Conservation (phyloP, 2,113 vertebrate species). For the Oplegnathus fasciatus region DNA sequence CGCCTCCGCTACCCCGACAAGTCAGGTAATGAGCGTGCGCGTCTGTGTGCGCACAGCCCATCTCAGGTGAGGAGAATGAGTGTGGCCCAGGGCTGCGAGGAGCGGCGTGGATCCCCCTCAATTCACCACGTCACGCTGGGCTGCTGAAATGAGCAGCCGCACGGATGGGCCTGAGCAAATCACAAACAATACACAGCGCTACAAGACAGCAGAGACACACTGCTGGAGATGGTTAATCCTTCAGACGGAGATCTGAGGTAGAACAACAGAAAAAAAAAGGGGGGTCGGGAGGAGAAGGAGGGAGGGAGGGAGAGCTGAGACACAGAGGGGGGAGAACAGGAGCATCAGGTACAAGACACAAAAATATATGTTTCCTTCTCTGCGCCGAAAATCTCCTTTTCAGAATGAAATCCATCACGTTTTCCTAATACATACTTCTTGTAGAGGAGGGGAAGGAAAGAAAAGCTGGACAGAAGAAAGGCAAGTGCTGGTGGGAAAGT, state of each 20-base stretch:
- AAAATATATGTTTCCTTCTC: slow-evolving; percentile 66
- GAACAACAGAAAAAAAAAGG: slow-evolving; percentile 44
- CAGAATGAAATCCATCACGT: slow-evolving; percentile 77
- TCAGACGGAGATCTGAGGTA: slow-evolving; percentile 71
- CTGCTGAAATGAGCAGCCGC: slow-evolving; percentile 71
- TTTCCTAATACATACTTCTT: slow-evolving; percentile 79
- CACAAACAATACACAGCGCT: slow-evolving; percentile 73
- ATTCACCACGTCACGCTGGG: slow-evolving; percentile 68
- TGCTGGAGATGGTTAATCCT: slow-evolving; percentile 81
- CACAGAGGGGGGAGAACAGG: slow-evolving; percentile 42
- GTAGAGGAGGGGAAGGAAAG: slow-evolving; percentile 57
- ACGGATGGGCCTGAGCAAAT: slow-evolving; percentile 66
- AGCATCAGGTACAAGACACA: slow-evolving; percentile 77
- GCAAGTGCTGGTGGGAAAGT: slow-evolving; percentile 76
- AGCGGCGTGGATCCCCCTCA: slow-evolving; percentile 42
- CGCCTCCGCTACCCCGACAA: slow-evolving; percentile 52
- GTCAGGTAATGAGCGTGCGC: slow-evolving; percentile 68
- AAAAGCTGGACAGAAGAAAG: slow-evolving; percentile 69
- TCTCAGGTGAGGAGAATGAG: slow-evolving; percentile 67
- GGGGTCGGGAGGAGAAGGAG: slow-evolving; percentile 28
- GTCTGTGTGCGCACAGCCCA: slow-evolving; percentile 18
- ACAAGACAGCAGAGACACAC: slow-evolving; percentile 75
- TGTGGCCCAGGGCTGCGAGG: slow-evolving; percentile 66
- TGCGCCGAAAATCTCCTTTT: slow-evolving; percentile 63
- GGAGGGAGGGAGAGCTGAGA: slow-evolving; percentile 30